These are phyloP conservation scores for Charanyca ferruginea DNA, from an alignment of 2,888 invertebrate species.

Conservation along the genomic window DNA sequence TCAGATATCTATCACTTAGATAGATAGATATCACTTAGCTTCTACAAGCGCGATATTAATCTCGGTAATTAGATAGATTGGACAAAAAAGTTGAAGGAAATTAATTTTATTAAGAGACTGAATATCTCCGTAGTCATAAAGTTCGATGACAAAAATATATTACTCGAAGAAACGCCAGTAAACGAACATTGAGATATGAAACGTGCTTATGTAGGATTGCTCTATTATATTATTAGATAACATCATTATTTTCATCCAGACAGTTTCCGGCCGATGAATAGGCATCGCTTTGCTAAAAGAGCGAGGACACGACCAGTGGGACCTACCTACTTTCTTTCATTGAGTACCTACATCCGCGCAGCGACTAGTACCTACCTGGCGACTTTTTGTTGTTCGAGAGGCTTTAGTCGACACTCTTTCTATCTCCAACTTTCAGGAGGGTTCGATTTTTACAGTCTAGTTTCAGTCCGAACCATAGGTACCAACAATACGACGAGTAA, in stretches of 20 bases:
- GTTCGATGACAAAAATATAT: conserved; percentile 42
- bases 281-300: conserved; percentile 14
- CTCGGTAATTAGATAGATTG: conserved; percentile 43
- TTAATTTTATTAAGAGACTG: conserved; percentile 50
- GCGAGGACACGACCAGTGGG: conserved; percentile 4
- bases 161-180: conserved; percentile 10
- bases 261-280: conserved; percentile 24
- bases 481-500: background rate
- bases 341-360: conserved; percentile 6
- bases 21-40: no score
- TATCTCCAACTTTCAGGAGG: conserved; percentile 30
- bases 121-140: conserved; percentile 30
- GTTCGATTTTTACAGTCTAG: conserved; percentile 10
- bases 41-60: conserved; percentile 39
- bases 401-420: conserved; percentile 26
- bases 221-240: conserved; percentile 42
- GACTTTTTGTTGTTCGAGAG: conserved; percentile 38
- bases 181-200: conserved; percentile 34
- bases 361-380: conserved; percentile 8
- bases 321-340: conserved; percentile 14
- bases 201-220: conserved; percentile 31
- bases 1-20: background rate
- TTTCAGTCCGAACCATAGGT: background rate
- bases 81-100: conserved; percentile 43
- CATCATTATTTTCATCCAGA: conserved; percentile 44